These are phyloP conservation scores for Antidorcas marsupialis DNA, from an alignment of 2,113 vertebrate genomes.

Conservation along the genomic window DNA sequence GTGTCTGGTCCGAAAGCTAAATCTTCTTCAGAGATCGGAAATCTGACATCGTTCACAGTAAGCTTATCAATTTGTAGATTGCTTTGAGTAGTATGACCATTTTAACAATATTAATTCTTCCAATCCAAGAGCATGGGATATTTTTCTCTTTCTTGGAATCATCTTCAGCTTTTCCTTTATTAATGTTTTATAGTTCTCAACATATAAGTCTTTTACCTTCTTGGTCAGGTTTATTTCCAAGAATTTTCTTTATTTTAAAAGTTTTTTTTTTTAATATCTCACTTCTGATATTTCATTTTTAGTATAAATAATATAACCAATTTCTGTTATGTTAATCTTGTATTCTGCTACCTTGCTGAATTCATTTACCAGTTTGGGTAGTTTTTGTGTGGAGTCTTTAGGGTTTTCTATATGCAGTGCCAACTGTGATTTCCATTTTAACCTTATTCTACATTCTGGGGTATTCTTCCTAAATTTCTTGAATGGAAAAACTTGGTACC, in stretches of 20 bases:
- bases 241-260: not conserved
- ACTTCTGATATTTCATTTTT: not conserved
- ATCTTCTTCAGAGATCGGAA: not conserved
- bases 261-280: not conserved
- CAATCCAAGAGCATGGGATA: not conserved
- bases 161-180: not conserved
- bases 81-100: not conserved
- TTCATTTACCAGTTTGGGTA: not conserved
- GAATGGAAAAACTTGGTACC: not conserved
- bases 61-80: not conserved
- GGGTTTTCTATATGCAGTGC: not conserved
- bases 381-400: not conserved
- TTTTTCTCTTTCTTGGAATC: not conserved
- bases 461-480: not conserved
- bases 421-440: not conserved
- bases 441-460: not conserved
- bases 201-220: not conserved
- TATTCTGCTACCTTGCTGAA: not conserved
- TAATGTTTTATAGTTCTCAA: not conserved
- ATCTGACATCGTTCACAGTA: not conserved
- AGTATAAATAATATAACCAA: not conserved
- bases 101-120: not conserved
- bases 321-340: not conserved
- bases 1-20: not conserved
- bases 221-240: not conserved